Conservation (phyloP, 1,140 invertebrate species). For the Adoxophyes honmai region DNA sequence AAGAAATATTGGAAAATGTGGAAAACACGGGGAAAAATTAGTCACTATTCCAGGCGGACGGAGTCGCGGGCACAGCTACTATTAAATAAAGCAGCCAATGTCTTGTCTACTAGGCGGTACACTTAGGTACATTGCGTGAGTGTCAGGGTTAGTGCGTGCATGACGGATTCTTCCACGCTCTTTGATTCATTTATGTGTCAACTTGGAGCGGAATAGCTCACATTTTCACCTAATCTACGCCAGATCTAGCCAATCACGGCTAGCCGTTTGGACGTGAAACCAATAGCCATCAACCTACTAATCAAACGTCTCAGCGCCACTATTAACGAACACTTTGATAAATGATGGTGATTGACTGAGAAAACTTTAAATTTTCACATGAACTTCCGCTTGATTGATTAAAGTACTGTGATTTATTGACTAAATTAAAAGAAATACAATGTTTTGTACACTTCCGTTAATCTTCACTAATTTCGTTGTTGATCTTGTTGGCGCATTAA, state of each 20-base stretch:
- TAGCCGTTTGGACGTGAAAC: not conserved
- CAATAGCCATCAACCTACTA: not conserved
- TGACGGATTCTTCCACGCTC: not conserved
- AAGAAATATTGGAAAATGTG: no score
- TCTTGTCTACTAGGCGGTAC: no score
- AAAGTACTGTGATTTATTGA: not conserved
- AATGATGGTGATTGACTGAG: not conserved
- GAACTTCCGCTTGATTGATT: not conserved
- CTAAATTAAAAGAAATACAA: no score
- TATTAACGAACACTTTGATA: not conserved
- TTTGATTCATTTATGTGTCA: not conserved
- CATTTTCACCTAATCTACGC: constrained; percentile 1
- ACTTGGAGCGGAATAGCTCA: not conserved
- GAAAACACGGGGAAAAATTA: no score
- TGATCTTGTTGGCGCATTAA: not conserved
- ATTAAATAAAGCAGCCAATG: no score
- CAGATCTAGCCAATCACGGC: not conserved
- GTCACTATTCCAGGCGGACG: no score
- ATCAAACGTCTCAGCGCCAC: not conserved
- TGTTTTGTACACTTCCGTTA: no score
- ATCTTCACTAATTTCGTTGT: no score
- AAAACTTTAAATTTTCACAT: not conserved
- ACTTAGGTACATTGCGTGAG: not conserved
- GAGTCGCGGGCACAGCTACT: no score
- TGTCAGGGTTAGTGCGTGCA: not conserved